Conservation (phyloP, 2,113 vertebrate genomes). For the Trochalopteron elliotii region DNA sequence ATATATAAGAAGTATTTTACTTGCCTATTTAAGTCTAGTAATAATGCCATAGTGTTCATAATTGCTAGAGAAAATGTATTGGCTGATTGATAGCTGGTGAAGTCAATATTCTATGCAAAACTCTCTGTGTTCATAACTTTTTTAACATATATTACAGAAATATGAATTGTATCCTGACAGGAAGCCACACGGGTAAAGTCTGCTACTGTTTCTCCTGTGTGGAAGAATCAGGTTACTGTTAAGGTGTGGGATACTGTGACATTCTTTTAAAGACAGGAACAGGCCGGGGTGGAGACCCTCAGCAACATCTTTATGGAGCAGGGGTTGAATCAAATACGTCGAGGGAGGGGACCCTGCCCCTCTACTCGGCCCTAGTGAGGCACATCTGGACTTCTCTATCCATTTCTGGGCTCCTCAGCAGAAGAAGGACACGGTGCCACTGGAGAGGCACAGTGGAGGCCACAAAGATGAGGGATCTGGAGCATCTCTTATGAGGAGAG, state of each 20-base stretch:
- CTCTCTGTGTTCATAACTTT: background rate
- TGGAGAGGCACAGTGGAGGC: background rate
- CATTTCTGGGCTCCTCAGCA: background rate
- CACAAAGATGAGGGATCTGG: background rate
- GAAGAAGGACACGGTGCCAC: no score
- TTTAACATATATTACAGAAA: accelerated
- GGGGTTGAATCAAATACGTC: accelerated
- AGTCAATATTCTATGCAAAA: background rate
- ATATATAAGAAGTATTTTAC: background rate
- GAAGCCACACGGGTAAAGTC: accelerated
- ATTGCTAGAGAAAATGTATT: background rate
- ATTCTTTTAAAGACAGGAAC: background rate
- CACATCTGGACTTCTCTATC: background rate
- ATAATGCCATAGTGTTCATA: background rate
- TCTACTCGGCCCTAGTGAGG: background rate
- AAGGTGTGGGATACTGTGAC: no score
- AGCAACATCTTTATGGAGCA: accelerated
- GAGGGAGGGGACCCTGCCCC: background rate
- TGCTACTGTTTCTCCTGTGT: background rate
- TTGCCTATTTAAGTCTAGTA: background rate
- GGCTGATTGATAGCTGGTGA: background rate
- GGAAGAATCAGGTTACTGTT: background rate
- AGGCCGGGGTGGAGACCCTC: accelerated
- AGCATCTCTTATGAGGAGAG: background rate
- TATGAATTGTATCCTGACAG: background rate